Percentiles rank a stretch among this genome's conserved stretches.
phyloP scores from a whole-genome alignment of 2,797 vertebrate species.

The Australoheros facetus region DNA sequence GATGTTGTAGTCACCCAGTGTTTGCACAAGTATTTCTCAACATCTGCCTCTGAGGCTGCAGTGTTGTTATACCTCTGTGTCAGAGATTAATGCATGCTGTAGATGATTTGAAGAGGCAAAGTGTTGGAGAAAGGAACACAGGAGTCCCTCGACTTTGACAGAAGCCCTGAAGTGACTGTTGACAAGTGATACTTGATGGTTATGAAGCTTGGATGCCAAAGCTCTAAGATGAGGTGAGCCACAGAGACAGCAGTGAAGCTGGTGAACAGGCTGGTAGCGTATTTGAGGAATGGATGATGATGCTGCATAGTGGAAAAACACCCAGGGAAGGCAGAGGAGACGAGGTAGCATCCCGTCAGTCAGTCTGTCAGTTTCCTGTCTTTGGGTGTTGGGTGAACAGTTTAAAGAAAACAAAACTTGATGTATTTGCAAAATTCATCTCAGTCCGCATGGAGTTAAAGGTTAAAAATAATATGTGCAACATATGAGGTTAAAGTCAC shows the following conservation, averaged over 20 bases:
- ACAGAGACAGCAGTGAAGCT: neutral
- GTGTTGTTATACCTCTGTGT: neutral
- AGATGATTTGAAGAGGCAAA: slow-evolving; percentile 10
- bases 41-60: neutral
- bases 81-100: neutral
- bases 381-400: neutral
- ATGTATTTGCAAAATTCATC: neutral
- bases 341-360: neutral
- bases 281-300: neutral
- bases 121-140: neutral
- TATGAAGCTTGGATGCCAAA: slow-evolving; percentile 16
- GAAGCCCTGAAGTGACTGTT: slow-evolving; percentile 25
- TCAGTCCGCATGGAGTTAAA: neutral
- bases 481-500: neutral
- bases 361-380: no score
- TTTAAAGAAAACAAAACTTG: neutral
- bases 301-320: neutral
- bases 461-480: neutral
- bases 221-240: slow-evolving; percentile 5
- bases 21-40: neutral
- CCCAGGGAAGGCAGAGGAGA: neutral
- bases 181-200: slow-evolving; percentile 34
- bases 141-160: slow-evolving; percentile 20
- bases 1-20: neutral
- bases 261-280: neutral